Base-by-base conservation (phyloP, 2,888 invertebrate genomes). In the Urechis unicinctus region DNA sequence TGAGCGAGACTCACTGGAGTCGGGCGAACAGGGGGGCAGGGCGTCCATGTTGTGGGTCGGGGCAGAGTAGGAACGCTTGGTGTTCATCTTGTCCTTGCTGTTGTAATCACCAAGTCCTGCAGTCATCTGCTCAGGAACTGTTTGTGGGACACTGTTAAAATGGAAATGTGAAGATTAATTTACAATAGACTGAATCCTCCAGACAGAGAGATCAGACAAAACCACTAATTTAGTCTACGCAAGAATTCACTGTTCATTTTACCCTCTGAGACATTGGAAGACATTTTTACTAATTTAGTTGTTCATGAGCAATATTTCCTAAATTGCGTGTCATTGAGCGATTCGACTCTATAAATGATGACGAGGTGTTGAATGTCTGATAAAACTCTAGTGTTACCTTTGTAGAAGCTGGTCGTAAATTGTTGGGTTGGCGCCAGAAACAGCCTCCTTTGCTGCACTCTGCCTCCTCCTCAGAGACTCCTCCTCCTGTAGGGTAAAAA, bases 401-500 rank as follows among this genome's bases (percentile, higher is more conserved):
- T 61, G 64, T 6, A 69, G 53, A 3, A 74, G 62, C 56, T 72
- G 70, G 55, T 73, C 70, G 59, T 69, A 67, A 52, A 73, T 59
- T 41, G 71, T 66, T 1, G 74, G 74, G 9, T 66, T 60, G 50
- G 66, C 63, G 3, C 74, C 73, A 30, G 68, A 61, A 13, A 76
- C 73, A 17, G 71, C 70, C 22, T 73, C 72, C 51, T 70, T 72
- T 9, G 74, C 74, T n/a, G 71, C 70, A 65, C 71, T 72, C 44
- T 70, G 68, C 53, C 76, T 57, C 55, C 75, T 59, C 46, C 66
- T 66, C 50, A 70, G 47, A 1, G 75, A 75, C 55, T 68, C 73
- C 55, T 70, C 71, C 61, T 75, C 74, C 74, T 75, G 60, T 0
- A 63, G n/a, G n/a, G n/a, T n/a, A n/a, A n/a, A n/a, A n/a, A n/a